Conservation (phyloP, 30 jellyfish, hydroid and myxozoan genomes). For the Hydractinia symbiolongicarpus region DNA sequence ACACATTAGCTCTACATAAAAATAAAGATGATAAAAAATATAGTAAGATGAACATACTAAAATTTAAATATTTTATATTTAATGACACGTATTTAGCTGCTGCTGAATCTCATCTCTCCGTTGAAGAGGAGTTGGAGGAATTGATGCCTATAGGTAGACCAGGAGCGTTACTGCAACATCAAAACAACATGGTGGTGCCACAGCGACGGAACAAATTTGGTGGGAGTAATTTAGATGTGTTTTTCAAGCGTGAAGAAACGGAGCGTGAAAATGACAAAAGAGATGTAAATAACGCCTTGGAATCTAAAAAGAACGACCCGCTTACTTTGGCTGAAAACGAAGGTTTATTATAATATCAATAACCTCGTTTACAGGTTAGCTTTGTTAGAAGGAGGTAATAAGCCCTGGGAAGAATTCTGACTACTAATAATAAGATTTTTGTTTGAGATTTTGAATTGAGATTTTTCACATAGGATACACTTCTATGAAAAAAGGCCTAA, state of each 20-base stretch:
- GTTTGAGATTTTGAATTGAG: no score
- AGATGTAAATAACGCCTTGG: not conserved
- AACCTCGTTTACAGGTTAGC: no score
- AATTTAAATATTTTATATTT: slow-evolving; percentile 64
- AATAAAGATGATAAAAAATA: slow-evolving; percentile 39
- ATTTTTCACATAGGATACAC: no score
- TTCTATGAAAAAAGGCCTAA: no score
- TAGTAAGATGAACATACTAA: slow-evolving; percentile 46
- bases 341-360: not conserved
- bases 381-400: no score
- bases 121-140: slow-evolving; percentile 78
- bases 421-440: no score
- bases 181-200: not conserved
- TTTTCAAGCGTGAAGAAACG: not conserved
- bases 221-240: not conserved
- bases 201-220: not conserved
- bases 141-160: slow-evolving; percentile 61
- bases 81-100: slow-evolving; percentile 96
- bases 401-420: no score
- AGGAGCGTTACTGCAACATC: not conserved
- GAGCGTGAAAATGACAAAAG: not conserved
- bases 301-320: not conserved
- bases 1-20: slow-evolving; percentile 43
- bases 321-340: not conserved
- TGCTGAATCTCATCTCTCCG: slow-evolving; percentile 70